Percentiles rank a stretch among this genome's conserved stretches.
Conservation (phyloP, 2,888 invertebrate genomes). For the Subacronicta megacephala region DNA sequence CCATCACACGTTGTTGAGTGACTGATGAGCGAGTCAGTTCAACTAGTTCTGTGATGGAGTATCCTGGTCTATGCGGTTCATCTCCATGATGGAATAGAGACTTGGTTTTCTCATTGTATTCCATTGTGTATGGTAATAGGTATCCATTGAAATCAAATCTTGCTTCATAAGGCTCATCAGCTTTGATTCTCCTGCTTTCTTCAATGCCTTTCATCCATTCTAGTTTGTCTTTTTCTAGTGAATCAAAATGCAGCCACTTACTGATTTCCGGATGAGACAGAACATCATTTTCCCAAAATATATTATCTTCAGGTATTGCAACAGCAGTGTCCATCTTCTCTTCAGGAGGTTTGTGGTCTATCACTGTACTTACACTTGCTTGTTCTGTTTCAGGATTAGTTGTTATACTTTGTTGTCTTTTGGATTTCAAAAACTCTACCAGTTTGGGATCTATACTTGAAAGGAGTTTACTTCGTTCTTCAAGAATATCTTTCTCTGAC, state of each 20-base stretch:
- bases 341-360: constrained; percentile 12
- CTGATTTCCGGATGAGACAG: constrained; percentile 90
- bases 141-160: constrained; percentile 95
- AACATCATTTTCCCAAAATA: constrained; percentile 89
- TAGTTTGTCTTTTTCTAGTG: constrained; percentile 95
- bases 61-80: constrained; percentile 97
- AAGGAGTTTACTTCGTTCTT: constrained; percentile 92
- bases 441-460: constrained; percentile 91
- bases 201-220: constrained; percentile 95
- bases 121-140: constrained; percentile 92
- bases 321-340: constrained; percentile 72
- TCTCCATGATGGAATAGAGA: constrained; percentile 97
- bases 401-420: constrained; percentile 64
- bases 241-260: constrained; percentile 96
- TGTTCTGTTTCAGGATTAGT: constrained; percentile 20
- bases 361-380: constrained; percentile 10
- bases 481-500: constrained; percentile 93
- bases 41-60: constrained; percentile 96
- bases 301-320: constrained; percentile 60
- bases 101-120: constrained; percentile 88
- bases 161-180: constrained; percentile 93
- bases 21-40: constrained; percentile 93
- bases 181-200: constrained; percentile 87
- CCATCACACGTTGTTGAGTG: constrained; percentile 95
- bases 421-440: constrained; percentile 90